A percentile compares a stretch with the other conserved stretches of the same genome.
Conservation (phyloP, 1,140 invertebrate genomes). For the Pachyrhynchus sulphureomaculatus region DNA sequence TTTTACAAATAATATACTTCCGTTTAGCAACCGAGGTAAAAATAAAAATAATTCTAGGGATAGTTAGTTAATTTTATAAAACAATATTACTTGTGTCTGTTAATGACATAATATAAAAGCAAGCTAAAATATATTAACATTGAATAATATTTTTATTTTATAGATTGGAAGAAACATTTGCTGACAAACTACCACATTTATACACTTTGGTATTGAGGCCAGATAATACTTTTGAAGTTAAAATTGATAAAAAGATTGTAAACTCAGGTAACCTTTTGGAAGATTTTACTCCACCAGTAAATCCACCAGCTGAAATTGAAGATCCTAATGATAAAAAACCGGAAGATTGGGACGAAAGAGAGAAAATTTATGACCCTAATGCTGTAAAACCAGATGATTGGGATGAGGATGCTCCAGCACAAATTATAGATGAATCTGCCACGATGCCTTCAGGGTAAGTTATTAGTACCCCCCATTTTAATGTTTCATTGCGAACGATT, state of each 20-base stretch:
- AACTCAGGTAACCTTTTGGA: slow-evolving; percentile 85
- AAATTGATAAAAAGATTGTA: slow-evolving; percentile 74
- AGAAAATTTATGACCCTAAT: slow-evolving; percentile 89
- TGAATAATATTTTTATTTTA: no score
- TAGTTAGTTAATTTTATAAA: no score
- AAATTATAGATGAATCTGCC: slow-evolving; percentile 87
- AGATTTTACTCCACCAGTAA: slow-evolving; percentile 90
- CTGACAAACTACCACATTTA: slow-evolving; percentile 94
- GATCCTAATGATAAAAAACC: slow-evolving; percentile 91
- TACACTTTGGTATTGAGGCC: slow-evolving; percentile 88
- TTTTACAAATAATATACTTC: no score
- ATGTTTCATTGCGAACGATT: not conserved
- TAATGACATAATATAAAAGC: no score
- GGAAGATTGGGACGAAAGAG: slow-evolving; percentile 92
- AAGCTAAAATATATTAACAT: no score
- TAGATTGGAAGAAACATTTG: slow-evolving; percentile 81
- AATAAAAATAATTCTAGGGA: no score
- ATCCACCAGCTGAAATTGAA: slow-evolving; percentile 93
- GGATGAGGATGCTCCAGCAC: slow-evolving; percentile 90
- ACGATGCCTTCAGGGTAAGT: slow-evolving; percentile 74
- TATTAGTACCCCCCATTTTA: not conserved
- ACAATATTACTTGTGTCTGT: no score
- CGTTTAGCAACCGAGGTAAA: no score
- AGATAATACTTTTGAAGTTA: slow-evolving; percentile 79
- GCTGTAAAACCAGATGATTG: slow-evolving; percentile 91